Evolutionary conservation across 2,797 vertebrate species (phyloP).

Genomic region (Linurgus olivaceus): DNA sequence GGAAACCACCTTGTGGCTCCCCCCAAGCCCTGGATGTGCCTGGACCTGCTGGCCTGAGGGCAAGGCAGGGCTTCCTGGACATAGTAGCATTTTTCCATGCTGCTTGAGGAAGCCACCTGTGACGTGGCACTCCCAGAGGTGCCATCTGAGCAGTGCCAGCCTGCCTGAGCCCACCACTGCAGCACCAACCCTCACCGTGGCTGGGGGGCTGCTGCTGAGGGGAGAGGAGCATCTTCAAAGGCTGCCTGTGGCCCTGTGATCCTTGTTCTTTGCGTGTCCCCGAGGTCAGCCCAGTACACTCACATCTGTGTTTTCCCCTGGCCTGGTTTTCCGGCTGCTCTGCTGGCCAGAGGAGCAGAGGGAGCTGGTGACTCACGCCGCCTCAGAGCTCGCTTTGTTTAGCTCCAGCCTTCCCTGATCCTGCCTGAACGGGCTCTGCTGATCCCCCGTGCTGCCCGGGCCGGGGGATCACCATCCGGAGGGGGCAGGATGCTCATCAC

Average conservation of each 20-base stretch:
- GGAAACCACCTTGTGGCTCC: neutral
- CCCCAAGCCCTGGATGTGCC: neutral
- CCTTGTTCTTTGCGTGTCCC: neutral
- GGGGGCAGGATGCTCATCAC: neutral
- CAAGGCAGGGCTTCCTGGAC: neutral
- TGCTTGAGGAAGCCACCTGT: neutral
- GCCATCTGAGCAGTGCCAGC: neutral
- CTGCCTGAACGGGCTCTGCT: neutral
- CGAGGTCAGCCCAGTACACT: slow-evolving; percentile 42
- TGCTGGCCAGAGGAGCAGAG: neutral
- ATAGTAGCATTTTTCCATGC: neutral
- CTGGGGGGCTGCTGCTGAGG: neutral
- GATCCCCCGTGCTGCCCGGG: neutral
- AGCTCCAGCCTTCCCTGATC: neutral
- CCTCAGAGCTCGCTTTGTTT: slow-evolving; percentile 52
- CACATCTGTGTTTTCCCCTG: slow-evolving; percentile 46
- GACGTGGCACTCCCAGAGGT: neutral
- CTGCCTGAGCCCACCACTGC: neutral
- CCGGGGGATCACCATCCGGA: neutral
- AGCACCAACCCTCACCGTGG: neutral
- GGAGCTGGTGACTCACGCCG: slow-evolving; percentile 30
- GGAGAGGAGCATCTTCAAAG: slow-evolving; percentile 6
- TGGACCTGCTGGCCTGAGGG: neutral
- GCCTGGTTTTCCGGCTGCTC: neutral
- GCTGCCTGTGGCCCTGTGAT: neutral